These are phyloP conservation scores for Micropoecilia bifurca DNA, from an alignment of 2,797 vertebrate species.

Conservation along the genomic window DNA sequence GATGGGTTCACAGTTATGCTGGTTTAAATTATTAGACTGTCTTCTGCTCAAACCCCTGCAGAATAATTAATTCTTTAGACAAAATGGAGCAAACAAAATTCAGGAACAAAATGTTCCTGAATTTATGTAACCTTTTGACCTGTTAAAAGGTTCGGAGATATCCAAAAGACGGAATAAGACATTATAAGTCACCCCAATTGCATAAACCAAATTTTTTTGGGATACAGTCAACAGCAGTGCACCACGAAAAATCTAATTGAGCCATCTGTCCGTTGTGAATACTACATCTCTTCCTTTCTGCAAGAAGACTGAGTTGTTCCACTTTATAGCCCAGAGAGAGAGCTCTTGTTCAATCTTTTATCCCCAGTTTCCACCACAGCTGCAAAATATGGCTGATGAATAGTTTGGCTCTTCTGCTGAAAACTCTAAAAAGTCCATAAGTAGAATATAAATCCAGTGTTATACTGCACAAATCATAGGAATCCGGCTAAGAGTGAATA, in stretches of 20 bases:
- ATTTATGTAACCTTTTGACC: no score
- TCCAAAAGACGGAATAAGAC: constrained; percentile 11
- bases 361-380: constrained; percentile 7
- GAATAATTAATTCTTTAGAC: no score
- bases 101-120: no score
- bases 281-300: constrained; percentile 6
- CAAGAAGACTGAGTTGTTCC: neutral
- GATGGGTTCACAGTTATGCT: neutral
- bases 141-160: constrained; percentile 4
- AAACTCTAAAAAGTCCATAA: neutral
- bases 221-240: constrained; percentile 4
- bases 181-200: neutral
- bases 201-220: constrained; percentile 16
- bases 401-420: neutral
- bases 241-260: constrained; percentile 9
- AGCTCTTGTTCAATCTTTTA: constrained; percentile 2
- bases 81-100: neutral
- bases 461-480: neutral
- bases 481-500: constrained; percentile 3
- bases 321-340: constrained; percentile 5
- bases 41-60: neutral
- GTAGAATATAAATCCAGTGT: neutral
- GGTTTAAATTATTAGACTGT: neutral
- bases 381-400: constrained; percentile 6
- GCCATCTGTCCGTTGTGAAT: neutral